Evolutionary conservation across 2,113 vertebrate genomes (phyloP).

Genomic region (Motacilla alba): DNA sequence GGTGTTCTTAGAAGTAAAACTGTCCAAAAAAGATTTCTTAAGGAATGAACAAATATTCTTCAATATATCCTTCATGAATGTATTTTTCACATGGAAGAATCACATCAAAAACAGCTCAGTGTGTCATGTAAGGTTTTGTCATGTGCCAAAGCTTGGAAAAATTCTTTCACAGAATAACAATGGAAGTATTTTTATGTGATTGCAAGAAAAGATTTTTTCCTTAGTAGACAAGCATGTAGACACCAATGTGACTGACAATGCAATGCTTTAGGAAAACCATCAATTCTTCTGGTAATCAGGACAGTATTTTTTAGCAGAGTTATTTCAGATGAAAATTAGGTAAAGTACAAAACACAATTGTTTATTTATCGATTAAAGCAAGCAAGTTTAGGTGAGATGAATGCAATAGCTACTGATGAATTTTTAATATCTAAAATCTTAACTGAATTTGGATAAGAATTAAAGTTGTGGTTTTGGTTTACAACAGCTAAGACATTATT

Average conservation of each 20-base stretch:
- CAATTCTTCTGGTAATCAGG: neutral
- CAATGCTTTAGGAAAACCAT: neutral
- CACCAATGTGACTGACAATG: neutral
- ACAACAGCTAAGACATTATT: neutral
- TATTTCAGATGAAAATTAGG: neutral
- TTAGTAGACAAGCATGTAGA: neutral
- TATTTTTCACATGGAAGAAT: neutral
- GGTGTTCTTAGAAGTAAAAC: neutral
- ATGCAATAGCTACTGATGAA: neutral
- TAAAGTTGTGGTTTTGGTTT: neutral
- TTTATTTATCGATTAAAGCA: neutral
- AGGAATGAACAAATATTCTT: neutral
- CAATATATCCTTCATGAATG: neutral
- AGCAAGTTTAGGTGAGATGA: neutral
- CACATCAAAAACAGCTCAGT: neutral
- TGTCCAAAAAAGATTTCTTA: neutral
- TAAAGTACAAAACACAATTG: neutral
- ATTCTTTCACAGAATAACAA: neutral
- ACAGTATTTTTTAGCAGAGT: neutral
- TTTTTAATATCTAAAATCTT: neutral
- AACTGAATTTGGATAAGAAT: neutral
- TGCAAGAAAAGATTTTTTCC: neutral
- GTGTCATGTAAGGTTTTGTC: neutral
- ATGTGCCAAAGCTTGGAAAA: neutral
- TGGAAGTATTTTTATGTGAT: neutral